These are phyloP conservation scores for Gymnocypris eckloni DNA, from an alignment of 2,797 vertebrate species.

Conservation along the genomic window DNA sequence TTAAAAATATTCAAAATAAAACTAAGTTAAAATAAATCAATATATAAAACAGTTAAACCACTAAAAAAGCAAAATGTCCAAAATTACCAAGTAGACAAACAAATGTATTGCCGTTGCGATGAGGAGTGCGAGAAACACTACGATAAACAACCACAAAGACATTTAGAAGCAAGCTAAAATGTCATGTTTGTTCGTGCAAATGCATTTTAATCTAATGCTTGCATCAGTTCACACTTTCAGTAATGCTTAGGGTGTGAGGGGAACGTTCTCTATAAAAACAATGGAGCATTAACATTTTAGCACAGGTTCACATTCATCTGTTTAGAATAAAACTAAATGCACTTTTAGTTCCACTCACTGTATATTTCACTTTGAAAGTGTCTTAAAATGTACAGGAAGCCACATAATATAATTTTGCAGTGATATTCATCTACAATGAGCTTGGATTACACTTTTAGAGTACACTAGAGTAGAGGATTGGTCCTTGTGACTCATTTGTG, in stretches of 20 bases:
- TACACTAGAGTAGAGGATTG: background rate
- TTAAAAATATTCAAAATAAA: background rate
- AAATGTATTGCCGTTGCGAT: background rate
- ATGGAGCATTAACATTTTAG: background rate
- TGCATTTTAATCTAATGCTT: background rate
- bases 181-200: background rate
- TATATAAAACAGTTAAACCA: too few species aligned
- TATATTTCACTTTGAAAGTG: background rate
- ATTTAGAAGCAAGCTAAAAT: background rate
- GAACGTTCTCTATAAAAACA: background rate
- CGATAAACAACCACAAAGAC: background rate
- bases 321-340: background rate
- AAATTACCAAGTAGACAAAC: too few species aligned
- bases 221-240: too few species aligned
- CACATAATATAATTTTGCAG: background rate
- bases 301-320: background rate
- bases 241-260: background rate
- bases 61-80: too few species aligned
- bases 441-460: background rate
- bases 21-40: background rate
- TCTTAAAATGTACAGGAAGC: background rate
- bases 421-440: background rate
- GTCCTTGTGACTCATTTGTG: background rate
- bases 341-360: background rate
- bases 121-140: too few species aligned